Evolutionary conservation across 2,113 vertebrate species (phyloP), one percentile per base, ranked within the genome.

Genomic region (Malurus cyaneus): DNA sequence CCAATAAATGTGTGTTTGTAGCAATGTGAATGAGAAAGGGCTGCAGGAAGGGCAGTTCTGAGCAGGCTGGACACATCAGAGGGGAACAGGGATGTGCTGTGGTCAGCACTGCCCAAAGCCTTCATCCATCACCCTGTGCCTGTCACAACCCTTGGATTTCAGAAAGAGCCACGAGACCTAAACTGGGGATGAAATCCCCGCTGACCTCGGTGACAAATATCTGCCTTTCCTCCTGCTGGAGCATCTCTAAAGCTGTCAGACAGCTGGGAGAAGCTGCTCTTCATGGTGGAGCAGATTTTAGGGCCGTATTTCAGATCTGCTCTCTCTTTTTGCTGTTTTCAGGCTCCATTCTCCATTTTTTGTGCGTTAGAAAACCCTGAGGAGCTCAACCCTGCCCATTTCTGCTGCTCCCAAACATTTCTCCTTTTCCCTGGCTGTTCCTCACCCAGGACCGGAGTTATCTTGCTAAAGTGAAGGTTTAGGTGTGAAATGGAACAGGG

Each of bases 81-180:
- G 66, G 8, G 17, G 46, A 0, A 11, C 39, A 39, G 18, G 31
- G 46, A 31, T 3, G 52, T 3, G 3, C 0, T 7, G 18, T 4
- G 65, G 76, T 34, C 80, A 59, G 64, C 44, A 2, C 31, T 10
- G 31, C 52, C 9, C 39, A 12, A 12, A 5, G 16, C 64, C 52
- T 19, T 18, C 83, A 4, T 17, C 57, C 83, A 4, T 17, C 57
- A 1, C 3, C 64, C 50, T 9, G 46, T 21, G 14, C 20, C 81
- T 56, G 50, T 18, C 72, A 60, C 8, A 6, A 56, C 6, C 29
- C 25, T 36, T 8, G 8, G 60, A 10, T 53, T 72, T 53, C 89
- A 31, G 60, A 62, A 28, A 3, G 65, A 84, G 59, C 3, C 60
- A 41, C 34, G 28, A 71, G 91, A 31, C 36, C 28, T 3, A 2